Base-by-base conservation (phyloP, 2,797 vertebrate species). In the Danio aesculapii region DNA sequence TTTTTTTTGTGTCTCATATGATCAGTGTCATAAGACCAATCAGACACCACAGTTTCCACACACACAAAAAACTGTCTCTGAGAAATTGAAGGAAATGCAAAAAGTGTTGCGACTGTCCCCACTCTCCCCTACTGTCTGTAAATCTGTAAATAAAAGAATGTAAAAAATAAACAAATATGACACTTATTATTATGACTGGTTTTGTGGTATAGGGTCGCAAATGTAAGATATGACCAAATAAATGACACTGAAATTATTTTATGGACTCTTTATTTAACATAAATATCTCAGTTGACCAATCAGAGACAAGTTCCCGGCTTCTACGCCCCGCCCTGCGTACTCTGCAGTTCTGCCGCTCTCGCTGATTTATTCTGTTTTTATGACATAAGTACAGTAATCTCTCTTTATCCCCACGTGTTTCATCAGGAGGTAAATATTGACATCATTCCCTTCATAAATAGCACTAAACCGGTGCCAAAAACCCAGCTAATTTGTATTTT, bases 351-450 rank as follows among this genome's bases (percentile, higher is more conserved):
- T 16, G 12, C 53, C 17, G 2, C 14, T 58, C 70, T 46, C n/a
- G 1, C 13, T 0, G 12, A 44, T 0, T 58, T 9, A 9, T 46
- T 73, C 70, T 58, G 9, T 58, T 58, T 58, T 46, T 4, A 30
- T 73, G 70, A 57, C 39, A 39, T 72, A 10, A 53, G n/a, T 70
- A 50, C 70, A 44, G 41, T 73, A 73, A 73, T 73, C 70, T 41
- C 67, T 55, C 16, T 46, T 58, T 73, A 53, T 46, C 70, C 53
- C 53, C 70, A 73, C 17, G 41, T 58, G 53, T 73, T 58, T 46
- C 12, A 21, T 7, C n/a, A 73, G 41, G 53, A 58, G 53, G 53
- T 73, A 73, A 73, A 73, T 16, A 73, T 73, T 58, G 41, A 30
- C 41, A 16, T 6, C 2, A 2, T 57, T 57, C 41, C 53, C 12